Evolutionary conservation across 2,888 invertebrate species (phyloP), one percentile per base, ranked within the genome.

Genomic region (Petrophora chlorosata): DNA sequence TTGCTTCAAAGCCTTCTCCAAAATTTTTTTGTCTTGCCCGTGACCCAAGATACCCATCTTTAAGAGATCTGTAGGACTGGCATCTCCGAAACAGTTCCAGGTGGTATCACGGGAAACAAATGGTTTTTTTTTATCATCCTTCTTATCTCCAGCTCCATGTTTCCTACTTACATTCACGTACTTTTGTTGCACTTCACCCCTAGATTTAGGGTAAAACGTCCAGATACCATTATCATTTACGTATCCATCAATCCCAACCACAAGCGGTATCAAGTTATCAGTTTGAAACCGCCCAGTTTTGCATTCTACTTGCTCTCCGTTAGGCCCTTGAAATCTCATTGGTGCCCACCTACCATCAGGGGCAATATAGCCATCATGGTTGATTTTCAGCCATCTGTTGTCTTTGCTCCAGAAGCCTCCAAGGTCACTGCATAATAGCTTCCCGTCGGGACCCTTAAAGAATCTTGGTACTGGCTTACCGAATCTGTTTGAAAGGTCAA

Each of bases 331-430:
- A 44, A 90, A 89, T 5, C 1, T 49, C 33, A 77, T 67, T 1
- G 90, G 88, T n/a, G 85, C 86, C 87, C 87, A 89, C 38, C 76
- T 74, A 14, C 70, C 78, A 50, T 90, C 89, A 5, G 86, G 84
- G 8, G 70, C 87, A 50, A 88, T 60, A 38, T 69, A 84, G 12
- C 90, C 90, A 52, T 90, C 89, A 7, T 70, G 54, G 53, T 88
- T 89, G 44, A 90, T 88, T 59, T 84, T 79, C 12, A 82, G 42
- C 90, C 90, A 90, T 40, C 78, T 76, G n/a, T 76, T 67, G 10
- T 82, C 70, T 1, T 81, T 78, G 36, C 75, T 67, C 85, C 85
- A 87, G 70, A 90, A 89, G n/a, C 90, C 90, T 34, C 90, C 90
- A 34, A 89, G 75, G 61, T 90, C 90, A 61, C 90, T 89, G 46